Base-by-base conservation (phyloP, 2,113 vertebrate genomes). In the Hemiprocne comata region DNA sequence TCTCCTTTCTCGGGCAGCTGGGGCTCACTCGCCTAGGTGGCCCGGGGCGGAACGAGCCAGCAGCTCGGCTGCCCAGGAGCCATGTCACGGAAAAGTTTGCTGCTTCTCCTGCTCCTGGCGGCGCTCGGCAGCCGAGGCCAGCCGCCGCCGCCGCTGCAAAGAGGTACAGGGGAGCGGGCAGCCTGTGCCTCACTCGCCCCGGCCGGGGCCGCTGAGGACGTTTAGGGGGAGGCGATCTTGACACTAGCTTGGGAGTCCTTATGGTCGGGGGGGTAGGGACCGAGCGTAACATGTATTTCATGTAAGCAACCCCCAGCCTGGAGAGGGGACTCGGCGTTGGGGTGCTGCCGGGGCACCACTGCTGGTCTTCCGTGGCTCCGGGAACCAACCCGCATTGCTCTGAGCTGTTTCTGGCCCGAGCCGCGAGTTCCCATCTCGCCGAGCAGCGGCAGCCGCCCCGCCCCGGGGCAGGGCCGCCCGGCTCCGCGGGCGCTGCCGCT, bases 91-190 rank as follows among this genome's bases (percentile, higher is more conserved):
- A 38, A 42, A 62, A 76, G 64, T 77, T 77, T 77, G 88, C 34
- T 50, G 44, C 72, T 91, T 20, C 90, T 93, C 9, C 74, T 95
- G 95, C 83, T 94, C 36, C 90, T 96, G 54, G 70, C 84, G 61
- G 95, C 77, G 51, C 77, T 96, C 36, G 74, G 92, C 65, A 83
- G 84, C 84, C 78, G 86, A 34, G 95, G 72, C 61, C 95, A 92
- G 51, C 51, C 93, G 53, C 75, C 89, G 61, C 91, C 85, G 79
- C 82, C 78, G 72, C 84, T 53, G 87, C 96, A 86, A 74, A 95
- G 96, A 97, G 96, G 96, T 97, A 97, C 90, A 18, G 72, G 87
- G 91, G 85, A 78, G 71, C 21, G 64, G 91, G 87, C 24, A 70
- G 19, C 34, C 42, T 65, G 71, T 17, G 67, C 60, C 51, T 65